phyloP scores from a whole-genome alignment of 1,140 invertebrate genomes.

The Caenorhabditis inopinata region DNA sequence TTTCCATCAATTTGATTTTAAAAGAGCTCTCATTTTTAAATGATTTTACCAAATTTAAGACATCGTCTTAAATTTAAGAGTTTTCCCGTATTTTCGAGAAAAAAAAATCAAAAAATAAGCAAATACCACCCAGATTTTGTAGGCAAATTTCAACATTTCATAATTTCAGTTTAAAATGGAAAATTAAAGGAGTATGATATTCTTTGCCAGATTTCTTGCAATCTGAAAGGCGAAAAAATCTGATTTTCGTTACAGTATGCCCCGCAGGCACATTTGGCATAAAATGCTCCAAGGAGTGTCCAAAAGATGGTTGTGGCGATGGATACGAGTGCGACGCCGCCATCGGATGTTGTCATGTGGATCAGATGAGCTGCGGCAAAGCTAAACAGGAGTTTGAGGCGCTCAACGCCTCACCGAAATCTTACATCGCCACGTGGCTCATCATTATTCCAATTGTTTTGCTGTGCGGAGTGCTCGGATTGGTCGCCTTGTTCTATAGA shows the following conservation, averaged over 20 bases:
- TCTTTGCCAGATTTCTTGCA: neutral
- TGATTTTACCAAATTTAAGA: too few relatives aligned
- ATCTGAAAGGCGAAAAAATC: too few relatives aligned
- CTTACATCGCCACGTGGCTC: conserved; percentile 47
- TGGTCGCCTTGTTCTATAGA: conserved; percentile 56
- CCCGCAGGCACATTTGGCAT: conserved; percentile 71
- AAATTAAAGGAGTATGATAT: too few relatives aligned
- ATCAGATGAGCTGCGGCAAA: conserved; percentile 52
- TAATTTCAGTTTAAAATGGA: too few relatives aligned
- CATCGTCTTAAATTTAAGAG: too few relatives aligned
- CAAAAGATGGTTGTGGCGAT: conserved; percentile 53
- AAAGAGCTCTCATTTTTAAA: too few relatives aligned
- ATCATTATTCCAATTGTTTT: conserved; percentile 14
- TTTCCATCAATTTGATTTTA: too few relatives aligned
- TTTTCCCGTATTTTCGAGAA: too few relatives aligned
- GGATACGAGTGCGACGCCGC: conserved; percentile 74
- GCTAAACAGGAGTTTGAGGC: conserved; percentile 40
- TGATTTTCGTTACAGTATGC: conserved; percentile 63
- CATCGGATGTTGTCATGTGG: conserved; percentile 76
- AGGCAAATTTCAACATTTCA: too few relatives aligned
- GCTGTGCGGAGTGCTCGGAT: neutral
- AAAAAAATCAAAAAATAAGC: too few relatives aligned
- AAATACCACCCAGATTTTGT: too few relatives aligned
- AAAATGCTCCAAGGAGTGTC: conserved; percentile 64
- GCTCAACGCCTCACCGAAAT: too few relatives aligned